A percentile compares a stretch with the other conserved stretches of the same genome.
Evolutionary conservation across 2,797 vertebrate genomes (phyloP).

Genomic region (Pseudocheirus occidentalis): DNA sequence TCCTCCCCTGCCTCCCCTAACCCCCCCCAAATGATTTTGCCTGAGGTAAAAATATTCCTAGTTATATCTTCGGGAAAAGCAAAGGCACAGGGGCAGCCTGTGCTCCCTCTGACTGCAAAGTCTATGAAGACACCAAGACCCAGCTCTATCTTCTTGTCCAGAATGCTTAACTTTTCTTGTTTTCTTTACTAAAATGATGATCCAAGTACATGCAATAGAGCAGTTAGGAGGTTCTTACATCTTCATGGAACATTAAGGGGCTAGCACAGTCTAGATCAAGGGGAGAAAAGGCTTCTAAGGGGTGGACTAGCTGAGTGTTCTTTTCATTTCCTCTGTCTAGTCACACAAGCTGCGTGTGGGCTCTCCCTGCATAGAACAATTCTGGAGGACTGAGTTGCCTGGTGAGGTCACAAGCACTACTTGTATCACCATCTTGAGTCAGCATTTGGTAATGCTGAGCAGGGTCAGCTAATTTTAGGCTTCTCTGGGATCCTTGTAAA

Average conservation of each 20-base stretch:
- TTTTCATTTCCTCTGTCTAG: constrained; percentile 68
- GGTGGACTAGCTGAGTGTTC: constrained; percentile 36
- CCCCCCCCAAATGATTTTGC: background rate
- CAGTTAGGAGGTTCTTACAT: background rate
- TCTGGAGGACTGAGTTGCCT: constrained; percentile 81
- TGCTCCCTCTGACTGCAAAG: background rate
- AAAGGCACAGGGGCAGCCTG: background rate
- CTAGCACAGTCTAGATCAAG: background rate
- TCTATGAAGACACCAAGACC: constrained; percentile 27
- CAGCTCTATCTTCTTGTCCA: background rate
- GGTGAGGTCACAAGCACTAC: constrained; percentile 81
- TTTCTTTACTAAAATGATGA: background rate
- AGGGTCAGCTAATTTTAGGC: constrained; percentile 77
- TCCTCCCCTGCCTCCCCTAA: background rate
- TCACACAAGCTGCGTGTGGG: constrained; percentile 68
- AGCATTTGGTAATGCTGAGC: constrained; percentile 78
- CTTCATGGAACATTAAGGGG: constrained; percentile 9
- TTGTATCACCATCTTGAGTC: constrained; percentile 84
- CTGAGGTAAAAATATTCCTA: background rate
- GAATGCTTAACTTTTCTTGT: constrained; percentile 7
- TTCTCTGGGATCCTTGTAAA: constrained; percentile 71
- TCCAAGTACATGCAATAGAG: background rate
- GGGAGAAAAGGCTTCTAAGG: constrained; percentile 35
- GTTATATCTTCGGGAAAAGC: background rate
- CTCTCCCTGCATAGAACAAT: constrained; percentile 81